Evolutionary conservation across 2,888 invertebrate genomes (phyloP).

Genomic region (Tetropium fuscum): DNA sequence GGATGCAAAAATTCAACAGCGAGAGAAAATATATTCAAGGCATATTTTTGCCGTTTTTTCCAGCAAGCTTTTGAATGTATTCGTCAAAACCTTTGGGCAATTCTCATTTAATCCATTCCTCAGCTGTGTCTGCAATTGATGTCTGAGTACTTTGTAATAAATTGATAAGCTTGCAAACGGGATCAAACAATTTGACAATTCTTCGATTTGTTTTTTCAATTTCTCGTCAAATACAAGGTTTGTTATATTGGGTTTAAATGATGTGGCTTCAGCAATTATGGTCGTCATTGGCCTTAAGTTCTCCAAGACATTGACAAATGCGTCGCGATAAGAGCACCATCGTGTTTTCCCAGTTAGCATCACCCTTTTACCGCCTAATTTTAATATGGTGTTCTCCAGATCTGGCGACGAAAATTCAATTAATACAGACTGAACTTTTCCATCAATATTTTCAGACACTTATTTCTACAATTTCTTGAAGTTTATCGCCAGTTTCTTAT

Average conservation of each 20-base stretch:
- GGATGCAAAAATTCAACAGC: no score
- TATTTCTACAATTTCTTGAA: no score
- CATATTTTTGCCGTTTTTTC: no score
- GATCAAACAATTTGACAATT: background rate
- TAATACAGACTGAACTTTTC: background rate
- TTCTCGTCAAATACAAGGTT: slow-evolving; percentile 16
- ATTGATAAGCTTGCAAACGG: background rate
- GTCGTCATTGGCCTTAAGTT: slow-evolving; percentile 8
- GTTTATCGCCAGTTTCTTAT: no score
- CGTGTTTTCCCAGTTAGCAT: slow-evolving; percentile 12
- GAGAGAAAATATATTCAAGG: no score
- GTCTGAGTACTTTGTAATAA: background rate
- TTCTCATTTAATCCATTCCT: background rate
- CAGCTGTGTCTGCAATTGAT: background rate
- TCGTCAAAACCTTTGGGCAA: background rate
- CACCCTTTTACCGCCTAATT: background rate
- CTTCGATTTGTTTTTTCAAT: slow-evolving; percentile 4
- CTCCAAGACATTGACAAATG: slow-evolving; percentile 5
- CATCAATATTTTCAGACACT: background rate
- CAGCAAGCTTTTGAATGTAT: no score
- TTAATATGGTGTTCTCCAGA: background rate
- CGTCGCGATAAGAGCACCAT: slow-evolving; percentile 16
- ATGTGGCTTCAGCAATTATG: background rate
- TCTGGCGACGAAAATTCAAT: background rate
- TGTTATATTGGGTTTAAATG: background rate